These are phyloP conservation scores for Prolemur simus DNA, from an alignment of 2,113 vertebrate species.

Conservation along the genomic window DNA sequence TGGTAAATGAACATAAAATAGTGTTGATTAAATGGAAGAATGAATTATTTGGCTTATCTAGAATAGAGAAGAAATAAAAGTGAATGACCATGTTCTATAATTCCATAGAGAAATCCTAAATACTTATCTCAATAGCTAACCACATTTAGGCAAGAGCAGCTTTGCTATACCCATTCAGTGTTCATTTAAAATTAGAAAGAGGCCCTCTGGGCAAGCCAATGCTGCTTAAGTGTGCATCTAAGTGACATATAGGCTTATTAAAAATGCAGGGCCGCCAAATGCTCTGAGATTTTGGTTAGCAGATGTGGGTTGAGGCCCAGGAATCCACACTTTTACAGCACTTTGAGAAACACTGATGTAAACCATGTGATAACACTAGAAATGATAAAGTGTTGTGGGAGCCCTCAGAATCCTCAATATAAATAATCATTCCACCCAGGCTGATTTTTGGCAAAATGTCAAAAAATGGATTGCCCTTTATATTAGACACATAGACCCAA, in stretches of 20 bases:
- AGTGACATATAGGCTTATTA: constrained; percentile 42
- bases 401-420: not conserved
- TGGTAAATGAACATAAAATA: constrained; percentile 23
- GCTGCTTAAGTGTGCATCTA: constrained; percentile 12
- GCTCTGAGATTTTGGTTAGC: constrained; percentile 43
- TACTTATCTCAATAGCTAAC: not conserved
- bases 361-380: constrained; percentile 32
- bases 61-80: constrained; percentile 17
- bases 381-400: constrained; percentile 38
- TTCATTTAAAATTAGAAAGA: constrained; percentile 45
- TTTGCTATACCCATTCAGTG: not conserved
- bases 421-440: constrained; percentile 42
- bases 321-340: constrained; percentile 7
- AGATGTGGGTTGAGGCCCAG: not conserved
- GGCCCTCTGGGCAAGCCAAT: not conserved
- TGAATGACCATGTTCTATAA: not conserved
- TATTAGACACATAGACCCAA: not conserved
- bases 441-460: constrained; percentile 44
- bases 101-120: constrained; percentile 16
- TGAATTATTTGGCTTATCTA: constrained; percentile 16
- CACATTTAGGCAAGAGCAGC: not conserved
- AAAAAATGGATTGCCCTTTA: constrained; percentile 32
- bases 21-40: not conserved
- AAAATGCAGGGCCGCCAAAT: not conserved
- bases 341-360: constrained; percentile 9